Evolutionary conservation across 2,113 vertebrate genomes (phyloP), one percentile per base, ranked within the genome.

Genomic region (Montifringilla adamsi): DNA sequence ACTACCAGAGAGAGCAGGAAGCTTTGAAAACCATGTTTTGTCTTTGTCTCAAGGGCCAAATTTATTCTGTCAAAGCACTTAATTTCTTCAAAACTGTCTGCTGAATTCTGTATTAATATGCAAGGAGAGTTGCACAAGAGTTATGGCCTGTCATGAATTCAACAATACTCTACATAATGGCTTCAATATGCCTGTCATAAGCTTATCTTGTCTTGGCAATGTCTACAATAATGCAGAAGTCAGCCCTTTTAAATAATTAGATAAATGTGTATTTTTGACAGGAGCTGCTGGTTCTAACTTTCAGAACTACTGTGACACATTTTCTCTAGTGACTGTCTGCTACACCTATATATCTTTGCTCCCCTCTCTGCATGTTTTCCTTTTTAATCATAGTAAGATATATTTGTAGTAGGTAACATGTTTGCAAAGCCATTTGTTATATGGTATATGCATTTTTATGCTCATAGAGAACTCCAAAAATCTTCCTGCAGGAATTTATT

Each of bases 81-180:
- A 96, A 87, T 80, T 96, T 96, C 83, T 95, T 93, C 88, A 89
- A 91, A 91, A 80, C 23, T 43, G 76, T 91, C 74, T 91, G 39
- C 35, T 66, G 64, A 81, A 82, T 94, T 78, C 24, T 33, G 6
- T 62, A 89, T 96, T 95, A 96, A 96, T 94, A 97, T 95, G 91
- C 97, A 92, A 59, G 11, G 7, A 31, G 53, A 86, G 50, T 84
- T 92, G 28, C n/a, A 60, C 28, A 94, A 95, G 93, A 96, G 81
- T 95, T 96, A 96, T 86, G 58, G 60, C 82, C 91, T 96, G 94
- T 96, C 96, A 95, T 69, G 86, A 93, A 96, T 95, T 89, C 91
- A 94, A 92, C 90, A 97, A 70, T 87, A 80, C 30, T 46, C 78
- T 82, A 87, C 88, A 93, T 93, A 97, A 96, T 70, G 81, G 64